Base-by-base conservation (phyloP, 2,797 vertebrate genomes). In the Agapornis canus region DNA sequence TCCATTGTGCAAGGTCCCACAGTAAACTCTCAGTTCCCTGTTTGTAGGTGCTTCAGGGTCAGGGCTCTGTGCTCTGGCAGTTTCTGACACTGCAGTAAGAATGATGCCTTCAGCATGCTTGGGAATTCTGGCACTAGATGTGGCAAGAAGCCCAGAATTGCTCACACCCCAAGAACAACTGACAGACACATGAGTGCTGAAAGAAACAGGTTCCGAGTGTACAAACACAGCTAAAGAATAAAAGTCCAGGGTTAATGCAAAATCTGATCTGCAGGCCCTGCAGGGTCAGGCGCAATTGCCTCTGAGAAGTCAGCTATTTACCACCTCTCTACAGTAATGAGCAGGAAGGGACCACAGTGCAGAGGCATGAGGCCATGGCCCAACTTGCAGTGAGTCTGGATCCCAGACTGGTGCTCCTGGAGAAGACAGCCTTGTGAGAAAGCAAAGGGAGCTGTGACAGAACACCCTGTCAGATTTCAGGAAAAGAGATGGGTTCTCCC, bases 1-100 rank as follows among this genome's bases (percentile, higher is more conserved):
- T 13, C 31, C 2, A 0, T 35, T 49, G 22, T 1, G 18, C 59
- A 57, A 20, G 43, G 49, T 18, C 18, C 39, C 29, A 49, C 1
- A 1, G 35, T 22, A 69, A 91, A 52, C 2, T 27, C 2, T 27
- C 60, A 78, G 51, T 70, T 83, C 45, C 26, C 20, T 3, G 26
- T 15, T 10, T 77, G n/a, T 11, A 52, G 31, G 49, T 8, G 25
- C 45, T 47, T 49, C 54, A 48, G 39, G 35, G 48, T 57, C 35
- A 54, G 64, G 42, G 29, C 59, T 48, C 57, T 29, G 19, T 29
- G 48, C 22, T 35, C 68, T 19, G 43, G 59, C 31, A 31, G 9
- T 45, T 80, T 43, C 43, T 48, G 68, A 47, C 20, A 25, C 0
- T 39, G 61, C 70, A 48, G 48, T 13, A 25, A 61, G 72, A 48